A percentile compares a stretch with the other conserved stretches of the same genome.
Evolutionary conservation across 53 echinoderm and acorn worm species (phyloP).

Genomic region (Zoroaster sp.): DNA sequence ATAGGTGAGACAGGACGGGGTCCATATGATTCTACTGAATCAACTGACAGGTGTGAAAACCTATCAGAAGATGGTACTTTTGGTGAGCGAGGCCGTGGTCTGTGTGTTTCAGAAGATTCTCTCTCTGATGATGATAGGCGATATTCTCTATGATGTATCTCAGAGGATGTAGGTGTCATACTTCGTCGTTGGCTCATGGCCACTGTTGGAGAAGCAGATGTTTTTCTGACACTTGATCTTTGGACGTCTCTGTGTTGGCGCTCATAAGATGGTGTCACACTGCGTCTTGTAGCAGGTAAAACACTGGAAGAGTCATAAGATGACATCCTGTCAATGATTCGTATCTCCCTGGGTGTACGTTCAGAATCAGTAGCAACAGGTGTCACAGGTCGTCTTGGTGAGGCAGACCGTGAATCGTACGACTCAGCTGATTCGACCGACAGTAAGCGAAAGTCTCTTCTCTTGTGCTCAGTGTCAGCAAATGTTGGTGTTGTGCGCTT

Average conservation of each 20-base stretch:
- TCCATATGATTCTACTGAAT: conserved; percentile 13
- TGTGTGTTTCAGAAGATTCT: conserved; percentile 8
- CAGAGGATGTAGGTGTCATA: conserved; percentile 8
- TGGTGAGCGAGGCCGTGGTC: background rate
- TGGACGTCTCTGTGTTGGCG: background rate
- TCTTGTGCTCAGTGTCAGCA: conserved; percentile 33
- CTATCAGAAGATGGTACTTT: background rate
- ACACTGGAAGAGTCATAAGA: conserved; percentile 35
- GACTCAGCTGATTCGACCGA: conserved; percentile 44
- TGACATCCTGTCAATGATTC: conserved; percentile 38
- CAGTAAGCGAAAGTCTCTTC: conserved; percentile 14
- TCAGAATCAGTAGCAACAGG: conserved; percentile 40
- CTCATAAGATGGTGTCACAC: conserved; percentile 7
- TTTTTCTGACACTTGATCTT: conserved; percentile 17
- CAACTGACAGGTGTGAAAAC: background rate
- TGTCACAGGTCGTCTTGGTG: conserved; percentile 41
- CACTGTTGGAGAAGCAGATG: conserved; percentile 17
- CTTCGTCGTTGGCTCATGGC: background rate
- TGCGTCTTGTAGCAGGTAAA: conserved; percentile 1
- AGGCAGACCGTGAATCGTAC: conserved; percentile 3
- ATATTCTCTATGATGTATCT: background rate
- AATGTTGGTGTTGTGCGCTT: conserved; percentile 29
- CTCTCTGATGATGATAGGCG: conserved; percentile 38
- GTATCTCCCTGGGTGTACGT: conserved; percentile 29
- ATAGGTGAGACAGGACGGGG: conserved; percentile 6